Percentiles rank a stretch among this genome's conserved stretches.
phyloP scores from a whole-genome alignment of 2,113 vertebrate genomes.

The Castor canadensis region DNA sequence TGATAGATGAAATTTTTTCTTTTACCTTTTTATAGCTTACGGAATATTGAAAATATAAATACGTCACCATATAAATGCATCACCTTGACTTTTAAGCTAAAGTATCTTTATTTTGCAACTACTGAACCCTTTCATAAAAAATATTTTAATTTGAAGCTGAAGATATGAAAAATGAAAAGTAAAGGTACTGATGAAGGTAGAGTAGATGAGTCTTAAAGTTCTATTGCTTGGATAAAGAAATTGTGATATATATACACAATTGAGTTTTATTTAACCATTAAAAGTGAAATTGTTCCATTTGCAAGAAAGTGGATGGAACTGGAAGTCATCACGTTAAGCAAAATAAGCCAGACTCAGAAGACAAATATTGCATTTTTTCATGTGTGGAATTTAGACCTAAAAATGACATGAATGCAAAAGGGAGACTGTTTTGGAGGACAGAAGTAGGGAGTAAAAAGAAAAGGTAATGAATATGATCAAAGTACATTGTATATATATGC shows the following conservation, averaged over 20 bases:
- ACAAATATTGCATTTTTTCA: no score
- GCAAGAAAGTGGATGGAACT: neutral
- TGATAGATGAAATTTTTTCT: constrained; percentile 23
- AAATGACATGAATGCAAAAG: no score
- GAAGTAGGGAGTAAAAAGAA: no score
- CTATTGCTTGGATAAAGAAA: no score
- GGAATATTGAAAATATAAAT: constrained; percentile 54
- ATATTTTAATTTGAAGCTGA: neutral
- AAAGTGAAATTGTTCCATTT: no score
- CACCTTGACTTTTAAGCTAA: neutral
- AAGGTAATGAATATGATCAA: no score
- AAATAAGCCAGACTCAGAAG: neutral
- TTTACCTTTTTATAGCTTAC: constrained; percentile 37
- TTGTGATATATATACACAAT: no score
- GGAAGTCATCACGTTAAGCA: neutral
- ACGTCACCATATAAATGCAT: constrained; percentile 45
- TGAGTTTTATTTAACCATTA: no score
- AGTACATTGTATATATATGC: no score
- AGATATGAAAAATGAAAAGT: neutral
- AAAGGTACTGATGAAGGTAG: neutral
- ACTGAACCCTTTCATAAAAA: neutral
- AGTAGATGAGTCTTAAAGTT: neutral
- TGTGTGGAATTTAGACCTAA: no score
- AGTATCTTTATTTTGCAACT: constrained; percentile 8
- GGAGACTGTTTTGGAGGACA: no score